Base-by-base conservation (phyloP, 1,140 invertebrate genomes). In the Dendrolimus punctatus region DNA sequence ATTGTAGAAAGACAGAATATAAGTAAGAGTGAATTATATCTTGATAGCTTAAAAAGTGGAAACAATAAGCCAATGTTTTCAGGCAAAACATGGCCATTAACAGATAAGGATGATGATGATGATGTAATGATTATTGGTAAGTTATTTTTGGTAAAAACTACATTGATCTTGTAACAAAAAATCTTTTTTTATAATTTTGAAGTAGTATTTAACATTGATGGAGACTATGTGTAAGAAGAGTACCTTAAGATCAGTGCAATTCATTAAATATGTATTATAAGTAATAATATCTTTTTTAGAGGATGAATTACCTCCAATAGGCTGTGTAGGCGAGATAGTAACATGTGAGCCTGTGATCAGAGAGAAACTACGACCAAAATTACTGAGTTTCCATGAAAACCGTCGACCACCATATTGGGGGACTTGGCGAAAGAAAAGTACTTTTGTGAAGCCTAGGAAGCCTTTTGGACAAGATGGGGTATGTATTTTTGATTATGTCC, bases 381-480 rank as follows among this genome's bases (percentile, higher is more conserved):
- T 98, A 8, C 82, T 99, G 3, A 91, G 95, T 64, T 99, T 99
- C 80, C 89, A 92, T 68, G 96, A 98, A 73, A 99, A 99, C 85
- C 90, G 92, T 51, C 88, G 98, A 49, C 98, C 98, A 8, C 93
- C 98, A 0, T 99, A 98, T 84, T 98, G 95, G 90, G 98, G 98
- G 37, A 99, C 98, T 1, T 99, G 97, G 96, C 90, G 95, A 37
- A 98, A 98, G 73, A 92, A 89, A 59, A 94, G 94, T 61, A 59
- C 71, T 8, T 60, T 55, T 37, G 88, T 99, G 36, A 92, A 76
- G 39, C 89, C 94, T 1, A 89, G 95, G 47, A 91, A 87, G 55
- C 98, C 98, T 8, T 95, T 98, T 73, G 90, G 83, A 8, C 91
- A 92, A 79, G 96, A 98, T 84, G 87, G 89, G 77, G 93, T 95